phyloP scores from a whole-genome alignment of 2,888 invertebrate genomes.

The Diaphora mendica region DNA sequence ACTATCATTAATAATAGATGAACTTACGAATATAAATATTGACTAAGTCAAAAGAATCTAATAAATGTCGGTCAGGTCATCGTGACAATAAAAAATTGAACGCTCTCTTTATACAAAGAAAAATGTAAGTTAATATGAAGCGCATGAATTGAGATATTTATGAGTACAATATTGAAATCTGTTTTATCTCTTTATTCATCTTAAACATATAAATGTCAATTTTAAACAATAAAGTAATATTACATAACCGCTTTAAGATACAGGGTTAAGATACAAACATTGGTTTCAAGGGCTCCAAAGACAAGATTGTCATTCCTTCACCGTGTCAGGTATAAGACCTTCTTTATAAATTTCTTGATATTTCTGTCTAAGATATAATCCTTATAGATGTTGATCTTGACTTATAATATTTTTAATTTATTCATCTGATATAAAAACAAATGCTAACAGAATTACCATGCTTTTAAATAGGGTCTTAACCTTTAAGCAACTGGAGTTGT shows the following conservation, averaged over 20 bases:
- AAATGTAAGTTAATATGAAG: not conserved
- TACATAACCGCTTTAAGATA: not conserved
- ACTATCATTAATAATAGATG: slow-evolving; percentile 62
- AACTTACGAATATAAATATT: slow-evolving; percentile 60
- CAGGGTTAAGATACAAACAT: not conserved
- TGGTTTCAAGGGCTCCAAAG: not conserved
- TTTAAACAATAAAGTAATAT: not conserved
- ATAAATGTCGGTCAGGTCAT: slow-evolving; percentile 26
- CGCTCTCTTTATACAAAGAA: not conserved
- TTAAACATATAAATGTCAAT: no score
- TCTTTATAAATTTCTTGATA: not conserved
- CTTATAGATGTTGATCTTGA: not conserved
- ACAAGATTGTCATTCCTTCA: not conserved
- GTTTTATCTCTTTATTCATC: no score
- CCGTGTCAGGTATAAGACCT: not conserved
- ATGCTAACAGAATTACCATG: not conserved
- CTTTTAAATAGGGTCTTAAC: not conserved
- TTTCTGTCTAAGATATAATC: no score
- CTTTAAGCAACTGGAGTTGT: not conserved
- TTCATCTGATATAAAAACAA: not conserved
- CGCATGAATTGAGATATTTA: not conserved
- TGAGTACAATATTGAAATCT: no score
- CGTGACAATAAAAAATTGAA: slow-evolving; percentile 9
- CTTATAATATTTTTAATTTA: not conserved
- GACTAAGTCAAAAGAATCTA: slow-evolving; percentile 50